A percentile compares a stretch with the other conserved stretches of the same genome.
These are phyloP conservation scores for Empidonax alnorum DNA, from an alignment of 2,113 vertebrate genomes.

Conservation along the genomic window DNA sequence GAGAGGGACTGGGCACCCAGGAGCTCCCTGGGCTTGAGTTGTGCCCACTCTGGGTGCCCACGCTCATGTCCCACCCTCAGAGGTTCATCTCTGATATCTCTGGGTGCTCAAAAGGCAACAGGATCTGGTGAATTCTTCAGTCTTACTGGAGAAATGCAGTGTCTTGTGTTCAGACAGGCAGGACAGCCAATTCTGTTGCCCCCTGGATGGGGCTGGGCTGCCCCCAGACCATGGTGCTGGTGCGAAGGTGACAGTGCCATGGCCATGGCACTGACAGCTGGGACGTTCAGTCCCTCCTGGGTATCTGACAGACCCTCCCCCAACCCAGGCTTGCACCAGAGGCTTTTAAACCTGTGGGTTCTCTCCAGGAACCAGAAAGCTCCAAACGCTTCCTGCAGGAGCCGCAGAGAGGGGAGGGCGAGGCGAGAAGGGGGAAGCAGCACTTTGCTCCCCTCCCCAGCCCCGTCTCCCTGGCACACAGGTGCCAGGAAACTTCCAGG, in stretches of 20 bases:
- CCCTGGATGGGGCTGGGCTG: fast-evolving
- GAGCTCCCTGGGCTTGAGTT: neutral
- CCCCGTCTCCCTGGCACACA: neutral
- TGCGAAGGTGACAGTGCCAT: neutral
- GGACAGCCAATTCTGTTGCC: neutral
- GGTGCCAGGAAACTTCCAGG: neutral
- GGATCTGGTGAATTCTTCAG: too few relatives aligned
- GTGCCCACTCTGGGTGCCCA: neutral
- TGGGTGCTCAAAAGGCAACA: neutral
- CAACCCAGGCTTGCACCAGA: neutral
- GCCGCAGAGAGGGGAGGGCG: neutral
- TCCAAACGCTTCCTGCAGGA: neutral
- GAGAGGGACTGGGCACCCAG: neutral
- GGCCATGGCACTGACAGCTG: neutral
- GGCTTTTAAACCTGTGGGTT: neutral
- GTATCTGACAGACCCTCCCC: neutral
- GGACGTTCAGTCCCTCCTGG: neutral
- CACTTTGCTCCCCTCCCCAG: neutral
- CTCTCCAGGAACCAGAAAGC: neutral
- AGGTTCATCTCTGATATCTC: neutral
- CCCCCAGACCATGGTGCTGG: neutral
- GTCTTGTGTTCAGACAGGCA: neutral
- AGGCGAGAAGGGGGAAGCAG: neutral
- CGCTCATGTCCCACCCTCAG: neutral
- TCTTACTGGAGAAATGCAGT: fast-evolving